These are phyloP conservation scores for Centroberyx gerrardi DNA, from an alignment of 2,797 vertebrate genomes.

Conservation along the genomic window DNA sequence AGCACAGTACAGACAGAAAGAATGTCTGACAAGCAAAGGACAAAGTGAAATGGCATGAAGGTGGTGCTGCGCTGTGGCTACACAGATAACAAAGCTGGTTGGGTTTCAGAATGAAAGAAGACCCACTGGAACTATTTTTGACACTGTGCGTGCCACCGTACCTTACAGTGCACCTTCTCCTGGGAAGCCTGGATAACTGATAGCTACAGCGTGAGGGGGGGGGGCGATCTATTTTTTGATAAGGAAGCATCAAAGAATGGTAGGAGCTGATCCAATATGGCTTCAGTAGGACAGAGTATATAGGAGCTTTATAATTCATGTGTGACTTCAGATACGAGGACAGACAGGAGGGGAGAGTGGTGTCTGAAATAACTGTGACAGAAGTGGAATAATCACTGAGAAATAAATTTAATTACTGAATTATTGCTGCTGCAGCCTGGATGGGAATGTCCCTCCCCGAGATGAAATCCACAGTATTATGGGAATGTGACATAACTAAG, in stretches of 20 bases:
- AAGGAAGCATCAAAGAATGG: constrained; percentile 42
- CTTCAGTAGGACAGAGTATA: constrained; percentile 3
- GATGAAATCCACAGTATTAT: constrained; percentile 44
- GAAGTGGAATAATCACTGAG: constrained; percentile 57
- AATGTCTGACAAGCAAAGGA: constrained; percentile 39
- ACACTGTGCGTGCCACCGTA: constrained; percentile 41
- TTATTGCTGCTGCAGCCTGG: constrained; percentile 59
- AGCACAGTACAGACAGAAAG: constrained; percentile 30
- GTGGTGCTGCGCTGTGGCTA: constrained; percentile 26
- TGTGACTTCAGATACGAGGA: neutral
- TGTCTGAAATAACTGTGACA: constrained; percentile 68
- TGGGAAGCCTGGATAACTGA: constrained; percentile 37
- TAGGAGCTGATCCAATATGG: constrained; percentile 30
- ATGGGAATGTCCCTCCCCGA: constrained; percentile 40
- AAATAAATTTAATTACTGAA: constrained; percentile 71
- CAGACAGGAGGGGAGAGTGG: constrained; percentile 18
- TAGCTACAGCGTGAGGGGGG: constrained; percentile 25
- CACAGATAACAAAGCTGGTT: constrained; percentile 43
- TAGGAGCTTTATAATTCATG: constrained; percentile 29
- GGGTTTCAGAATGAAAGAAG: constrained; percentile 35
- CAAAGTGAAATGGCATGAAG: constrained; percentile 12
- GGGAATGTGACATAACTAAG: constrained; percentile 33
- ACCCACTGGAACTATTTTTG: constrained; percentile 68
- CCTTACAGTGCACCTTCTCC: constrained; percentile 26
- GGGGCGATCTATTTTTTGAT: constrained; percentile 60